Base-by-base conservation (phyloP, 2,888 invertebrate genomes). In the Eupsilia transversa region DNA sequence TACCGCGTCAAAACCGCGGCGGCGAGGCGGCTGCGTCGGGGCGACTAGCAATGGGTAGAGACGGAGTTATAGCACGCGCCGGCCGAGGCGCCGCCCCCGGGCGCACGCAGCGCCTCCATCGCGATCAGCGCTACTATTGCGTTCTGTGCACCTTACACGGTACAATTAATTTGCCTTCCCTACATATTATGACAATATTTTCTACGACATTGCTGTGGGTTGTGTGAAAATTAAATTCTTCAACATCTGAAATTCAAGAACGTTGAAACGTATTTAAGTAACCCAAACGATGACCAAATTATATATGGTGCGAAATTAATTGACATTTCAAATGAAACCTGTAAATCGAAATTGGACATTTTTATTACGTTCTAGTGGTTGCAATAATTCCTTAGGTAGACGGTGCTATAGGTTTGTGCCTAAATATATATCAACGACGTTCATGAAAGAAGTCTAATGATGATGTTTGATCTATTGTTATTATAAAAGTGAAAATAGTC, bases 1-100 rank as follows among this genome's bases (percentile, higher is more conserved):
- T 96, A 95, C 90, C 95, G 96, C 1, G 93, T 94, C 84, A 95
- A 95, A 86, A 96, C 96, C 57, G 96, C 96, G 82, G 96, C 95
- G 80, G 96, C 96, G 86, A 91, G 97, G 81, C 96, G 97, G 80
- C 79, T 95, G 82, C 97, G 97, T 86, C 97, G 97, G 89, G 97
- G 97, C 90, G 97, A 97, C 96, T 97, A 97, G 97, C 97, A 97
- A 96, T 97, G 96, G 96, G 92, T 93, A 7, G 95, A 95, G 91
- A 95, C 95, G 80, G 95, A 95, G 93, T 96, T 96, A 96, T 96
- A 96, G 96, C 96, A 93, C 89, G 87, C 67, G 70, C 71, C 79
- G 77, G 74, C 71, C 33, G 78, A 72, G 3, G 60, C 66, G 63
- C 38, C 74, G 60, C 77, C 75, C 66, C 69, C 65, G 65, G 57